Evolutionary conservation across 1,140 invertebrate genomes (phyloP).

Genomic region (Lucilia sericata): DNA sequence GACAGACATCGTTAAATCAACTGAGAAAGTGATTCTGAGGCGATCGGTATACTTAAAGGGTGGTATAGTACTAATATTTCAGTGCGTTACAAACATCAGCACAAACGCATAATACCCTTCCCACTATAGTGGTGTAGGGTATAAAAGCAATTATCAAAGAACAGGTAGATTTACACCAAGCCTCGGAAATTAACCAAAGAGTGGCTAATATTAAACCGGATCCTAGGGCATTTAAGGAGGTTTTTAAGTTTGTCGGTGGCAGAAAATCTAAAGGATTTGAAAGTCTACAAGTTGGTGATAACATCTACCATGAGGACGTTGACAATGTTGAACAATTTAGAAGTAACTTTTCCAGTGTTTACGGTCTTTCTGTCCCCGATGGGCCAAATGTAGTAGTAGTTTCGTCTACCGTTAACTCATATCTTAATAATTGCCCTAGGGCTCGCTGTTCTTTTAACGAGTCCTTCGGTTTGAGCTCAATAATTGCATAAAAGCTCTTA

Average conservation of each 20-base stretch:
- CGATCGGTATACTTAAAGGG: no score
- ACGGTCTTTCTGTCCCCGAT: neutral
- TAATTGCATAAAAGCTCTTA: neutral
- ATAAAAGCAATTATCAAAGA: constrained; percentile 2
- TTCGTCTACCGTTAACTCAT: neutral
- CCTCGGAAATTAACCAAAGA: neutral
- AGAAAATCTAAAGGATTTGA: no score
- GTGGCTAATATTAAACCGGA: neutral
- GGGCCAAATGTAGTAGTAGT: neutral
- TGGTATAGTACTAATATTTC: no score
- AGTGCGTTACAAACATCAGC: no score
- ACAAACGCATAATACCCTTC: no score
- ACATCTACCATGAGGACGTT: no score
- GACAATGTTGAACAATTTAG: no score
- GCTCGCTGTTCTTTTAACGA: neutral
- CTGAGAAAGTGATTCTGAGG: no score
- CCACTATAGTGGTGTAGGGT: no score
- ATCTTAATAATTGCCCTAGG: neutral
- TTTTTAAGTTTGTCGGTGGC: constrained; percentile 6
- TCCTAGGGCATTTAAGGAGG: neutral
- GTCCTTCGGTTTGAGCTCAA: neutral
- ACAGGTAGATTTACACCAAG: constrained; percentile 10
- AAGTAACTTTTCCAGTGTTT: neutral
- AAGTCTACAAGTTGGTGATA: no score
- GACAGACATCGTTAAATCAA: no score